Evolutionary conservation across 2,888 invertebrate genomes (phyloP), one percentile per base, ranked within the genome.

Genomic region (Stratiomys singularior): DNA sequence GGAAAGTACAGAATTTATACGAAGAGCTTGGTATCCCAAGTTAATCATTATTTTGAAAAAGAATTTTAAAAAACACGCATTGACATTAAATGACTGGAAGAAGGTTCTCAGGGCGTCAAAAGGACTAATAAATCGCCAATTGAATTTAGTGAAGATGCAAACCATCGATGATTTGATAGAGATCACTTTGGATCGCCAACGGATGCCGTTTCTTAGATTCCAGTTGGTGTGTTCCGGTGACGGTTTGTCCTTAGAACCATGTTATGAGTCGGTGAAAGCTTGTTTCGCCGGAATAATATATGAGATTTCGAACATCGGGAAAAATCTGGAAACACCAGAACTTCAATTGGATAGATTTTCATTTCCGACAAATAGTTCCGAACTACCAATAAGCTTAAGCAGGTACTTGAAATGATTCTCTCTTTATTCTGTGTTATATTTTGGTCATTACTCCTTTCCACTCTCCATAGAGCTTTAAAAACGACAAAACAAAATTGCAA

Each of bases 71-170:
- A 85, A 84, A 77, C 83, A 84, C 0, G 67, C 46, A 9, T 64
- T 81, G 23, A 80, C 85, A 0, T n/a, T 47, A 1, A 83, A 84
- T 77, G 82, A 83, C 13, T 85, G 87, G 84, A 82, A 83, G 9
- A 84, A 84, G 21, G 83, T 88, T 11, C 86, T 88, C 81, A 81
- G 81, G 9, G 89, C 88, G 58, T 84, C 88, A 1, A 88, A 88
- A 78, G 88, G 87, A 28, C 84, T 91, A 0, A 88, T 91, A 78
- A 88, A 89, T 52, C 88, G 90, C 82, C 91, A 92, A 85, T 89
- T 94, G 81, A 90, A 92, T 81, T 90, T 91, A 82, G 83, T 92
- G 44, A 92, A 94, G 88, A 89, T 91, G 71, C 88, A 89, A 76
- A 93, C 93, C 7, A 90, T 94, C 64, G 88, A 91, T 60, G 89